phyloP scores from a whole-genome alignment of 2,797 vertebrate genomes.

The Odontamblyopus rebecca region DNA sequence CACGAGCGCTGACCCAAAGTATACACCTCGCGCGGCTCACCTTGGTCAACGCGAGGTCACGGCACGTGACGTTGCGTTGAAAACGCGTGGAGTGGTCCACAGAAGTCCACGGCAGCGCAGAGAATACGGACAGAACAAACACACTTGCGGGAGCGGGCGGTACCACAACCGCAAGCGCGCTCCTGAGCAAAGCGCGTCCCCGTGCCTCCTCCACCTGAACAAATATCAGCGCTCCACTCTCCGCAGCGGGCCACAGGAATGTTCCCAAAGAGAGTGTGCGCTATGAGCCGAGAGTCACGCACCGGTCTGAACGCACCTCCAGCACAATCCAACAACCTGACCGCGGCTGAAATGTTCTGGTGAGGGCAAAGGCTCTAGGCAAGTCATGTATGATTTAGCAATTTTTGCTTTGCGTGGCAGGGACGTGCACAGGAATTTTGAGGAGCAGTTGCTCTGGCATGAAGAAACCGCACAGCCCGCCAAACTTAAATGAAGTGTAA shows the following conservation, averaged over 20 bases:
- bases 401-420: too few relatives aligned
- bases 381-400: too few relatives aligned
- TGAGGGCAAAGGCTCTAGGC: too few relatives aligned
- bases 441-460: too few relatives aligned
- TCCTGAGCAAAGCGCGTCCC: not conserved
- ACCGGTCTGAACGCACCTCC: not conserved
- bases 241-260: not conserved
- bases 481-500: too few relatives aligned
- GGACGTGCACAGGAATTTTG: too few relatives aligned
- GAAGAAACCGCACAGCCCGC: too few relatives aligned
- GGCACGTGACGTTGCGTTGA: not conserved
- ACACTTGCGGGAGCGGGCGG: not conserved
- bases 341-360: too few relatives aligned
- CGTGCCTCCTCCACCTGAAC: constrained; percentile 1
- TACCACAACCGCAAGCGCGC: not conserved
- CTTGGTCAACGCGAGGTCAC: not conserved
- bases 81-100: too few relatives aligned
- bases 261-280: not conserved
- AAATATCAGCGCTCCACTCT: not conserved
- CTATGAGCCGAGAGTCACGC: not conserved
- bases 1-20: not conserved
- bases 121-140: not conserved
- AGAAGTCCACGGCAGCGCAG: not conserved
- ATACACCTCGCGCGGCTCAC: not conserved
- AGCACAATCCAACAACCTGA: too few relatives aligned